A percentile compares a stretch with the other conserved stretches of the same genome.
Conservation (phyloP, 2,113 vertebrate species). For the Bolborhynchus lineola region DNA sequence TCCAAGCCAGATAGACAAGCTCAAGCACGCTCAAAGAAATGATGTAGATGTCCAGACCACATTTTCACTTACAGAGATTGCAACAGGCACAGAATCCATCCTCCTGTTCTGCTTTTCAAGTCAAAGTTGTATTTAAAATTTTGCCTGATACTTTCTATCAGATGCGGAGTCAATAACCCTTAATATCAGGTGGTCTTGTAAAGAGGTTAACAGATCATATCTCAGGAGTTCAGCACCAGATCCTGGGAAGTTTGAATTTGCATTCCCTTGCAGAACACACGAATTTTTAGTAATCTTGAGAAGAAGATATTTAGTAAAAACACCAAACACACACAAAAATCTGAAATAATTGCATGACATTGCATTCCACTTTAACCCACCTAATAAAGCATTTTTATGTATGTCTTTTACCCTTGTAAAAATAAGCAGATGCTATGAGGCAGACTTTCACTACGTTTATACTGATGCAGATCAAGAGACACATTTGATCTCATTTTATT, state of each 20-base stretch:
- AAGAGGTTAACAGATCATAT: not conserved
- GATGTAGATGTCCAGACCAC: accelerated
- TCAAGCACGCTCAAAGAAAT: not conserved
- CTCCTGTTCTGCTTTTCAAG: not conserved
- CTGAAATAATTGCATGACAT: not conserved
- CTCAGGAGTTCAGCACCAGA: not conserved
- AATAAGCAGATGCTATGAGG: not conserved
- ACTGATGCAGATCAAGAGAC: not conserved
- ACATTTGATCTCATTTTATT: not conserved
- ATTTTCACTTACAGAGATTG: not conserved
- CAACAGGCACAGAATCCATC: not conserved
- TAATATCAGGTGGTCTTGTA: not conserved
- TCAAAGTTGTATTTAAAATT: not conserved
- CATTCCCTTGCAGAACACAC: not conserved
- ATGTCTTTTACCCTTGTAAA: not conserved
- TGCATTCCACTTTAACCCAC: not conserved
- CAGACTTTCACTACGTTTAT: not conserved
- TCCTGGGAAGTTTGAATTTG: not conserved
- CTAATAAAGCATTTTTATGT: not conserved
- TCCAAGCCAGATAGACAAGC: not conserved
- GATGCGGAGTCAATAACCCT: not conserved
- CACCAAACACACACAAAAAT: not conserved
- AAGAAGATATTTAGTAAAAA: not conserved
- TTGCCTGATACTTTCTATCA: not conserved
- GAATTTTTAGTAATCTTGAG: not conserved